phyloP scores from a whole-genome alignment of 1,140 invertebrate species.

The Nomia melanderi region DNA sequence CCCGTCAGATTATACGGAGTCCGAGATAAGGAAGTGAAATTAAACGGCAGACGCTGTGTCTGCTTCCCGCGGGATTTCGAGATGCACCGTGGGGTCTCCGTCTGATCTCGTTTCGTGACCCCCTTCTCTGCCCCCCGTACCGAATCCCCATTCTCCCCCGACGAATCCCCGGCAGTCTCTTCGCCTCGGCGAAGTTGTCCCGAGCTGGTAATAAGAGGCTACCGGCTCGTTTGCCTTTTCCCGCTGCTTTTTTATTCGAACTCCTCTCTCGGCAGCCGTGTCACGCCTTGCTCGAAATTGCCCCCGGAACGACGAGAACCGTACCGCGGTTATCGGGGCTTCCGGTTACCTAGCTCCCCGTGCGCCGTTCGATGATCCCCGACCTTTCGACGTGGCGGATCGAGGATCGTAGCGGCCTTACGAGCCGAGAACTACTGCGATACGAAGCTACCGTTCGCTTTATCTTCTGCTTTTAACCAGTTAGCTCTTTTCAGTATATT shows the following conservation, averaged over 20 bases:
- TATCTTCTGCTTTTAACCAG: no score
- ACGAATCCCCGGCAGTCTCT: not conserved
- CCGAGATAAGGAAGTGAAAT: constrained; percentile 56
- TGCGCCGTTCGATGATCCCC: not conserved
- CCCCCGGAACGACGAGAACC: not conserved
- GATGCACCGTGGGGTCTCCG: constrained; percentile 33
- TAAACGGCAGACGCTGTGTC: constrained; percentile 52
- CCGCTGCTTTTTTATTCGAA: constrained; percentile 13
- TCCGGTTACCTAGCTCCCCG: not conserved
- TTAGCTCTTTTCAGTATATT: no score
- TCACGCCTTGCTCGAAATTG: constrained; percentile 18
- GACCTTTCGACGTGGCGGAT: not conserved
- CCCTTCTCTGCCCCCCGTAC: no score
- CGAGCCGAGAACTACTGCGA: no score
- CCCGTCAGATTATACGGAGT: constrained; percentile 49
- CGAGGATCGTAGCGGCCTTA: no score
- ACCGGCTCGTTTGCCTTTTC: constrained; percentile 17
- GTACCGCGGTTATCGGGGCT: not conserved
- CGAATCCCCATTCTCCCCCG: not conserved
- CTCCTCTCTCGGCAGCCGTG: not conserved
- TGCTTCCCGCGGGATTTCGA: constrained; percentile 49
- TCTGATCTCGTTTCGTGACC: constrained; percentile 11
- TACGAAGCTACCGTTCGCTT: no score
- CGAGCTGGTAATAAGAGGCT: constrained; percentile 40
- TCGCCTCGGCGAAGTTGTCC: constrained; percentile 10